These are phyloP conservation scores for Virgularia gustaviana DNA, from an alignment of 92 coral and sea anemone genomes.

Conservation along the genomic window DNA sequence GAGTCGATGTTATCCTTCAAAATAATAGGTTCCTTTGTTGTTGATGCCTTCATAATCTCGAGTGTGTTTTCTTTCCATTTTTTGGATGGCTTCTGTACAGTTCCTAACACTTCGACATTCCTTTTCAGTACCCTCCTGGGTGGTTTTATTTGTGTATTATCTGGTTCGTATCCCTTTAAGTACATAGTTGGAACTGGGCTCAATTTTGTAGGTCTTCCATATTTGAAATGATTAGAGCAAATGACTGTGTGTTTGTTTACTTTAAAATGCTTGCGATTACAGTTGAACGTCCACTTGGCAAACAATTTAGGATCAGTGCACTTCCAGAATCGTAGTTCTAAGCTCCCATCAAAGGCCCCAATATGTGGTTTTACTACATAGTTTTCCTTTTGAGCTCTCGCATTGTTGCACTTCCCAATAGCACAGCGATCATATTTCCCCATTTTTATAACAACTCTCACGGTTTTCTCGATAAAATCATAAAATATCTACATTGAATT, in stretches of 20 bases:
- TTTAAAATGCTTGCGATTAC: conserved; percentile 4
- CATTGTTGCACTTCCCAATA: neutral
- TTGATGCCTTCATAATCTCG: neutral
- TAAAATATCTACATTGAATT: too few species aligned
- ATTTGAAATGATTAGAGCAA: conserved; percentile 39
- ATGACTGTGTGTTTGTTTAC: conserved; percentile 18
- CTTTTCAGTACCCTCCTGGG: conserved; percentile 13
- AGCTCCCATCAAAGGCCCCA: neutral
- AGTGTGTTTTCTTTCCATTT: neutral
- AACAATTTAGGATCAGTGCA: conserved; percentile 17
- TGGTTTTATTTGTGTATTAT: neutral
- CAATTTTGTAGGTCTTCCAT: conserved; percentile 28
- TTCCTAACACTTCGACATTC: neutral
- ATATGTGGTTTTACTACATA: conserved; percentile 7
- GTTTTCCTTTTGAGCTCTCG: conserved; percentile 7
- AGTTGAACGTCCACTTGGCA: conserved; percentile 17
- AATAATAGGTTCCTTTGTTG: neutral
- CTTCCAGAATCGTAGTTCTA: conserved; percentile 2
- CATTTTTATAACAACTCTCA: too few species aligned
- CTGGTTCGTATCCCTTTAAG: conserved; percentile 25
- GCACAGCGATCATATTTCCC: too few species aligned
- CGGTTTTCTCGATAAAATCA: too few species aligned
- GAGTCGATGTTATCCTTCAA: neutral
- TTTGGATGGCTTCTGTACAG: neutral
- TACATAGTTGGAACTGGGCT: conserved; percentile 31